Base-by-base conservation (phyloP, 2,113 vertebrate species). In the Amphilophus citrinellus region DNA sequence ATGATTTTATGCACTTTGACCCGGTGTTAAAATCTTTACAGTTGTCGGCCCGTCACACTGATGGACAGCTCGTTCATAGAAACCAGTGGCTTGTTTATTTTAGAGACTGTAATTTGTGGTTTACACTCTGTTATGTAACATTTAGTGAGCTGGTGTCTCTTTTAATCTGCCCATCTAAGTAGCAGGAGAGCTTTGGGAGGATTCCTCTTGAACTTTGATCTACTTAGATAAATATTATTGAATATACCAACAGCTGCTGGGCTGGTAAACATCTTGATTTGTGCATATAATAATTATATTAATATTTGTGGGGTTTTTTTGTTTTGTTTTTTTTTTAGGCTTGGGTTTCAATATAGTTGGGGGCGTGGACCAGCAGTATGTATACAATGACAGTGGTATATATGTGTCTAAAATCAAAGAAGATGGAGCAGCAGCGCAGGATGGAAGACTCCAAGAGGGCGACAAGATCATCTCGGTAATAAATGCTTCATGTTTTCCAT, bases 331-430 rank as follows among this genome's bases (percentile, higher is more conserved):
- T 7, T 56, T 1, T 56, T 95, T 88, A 99, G 98, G 98, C 61
- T 89, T 99, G 91, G 98, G 98, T 63, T 99, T 99, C 96, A 99
- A 99, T 90, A 99, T 99, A 81, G 96, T 99, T 71, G 98, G 98
- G 57, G 98, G 98, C 79, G 95, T 96, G 89, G 98, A 99, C 91
- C 97, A 98, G 88, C 97, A 96, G 86, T 96, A 96, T 86, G 32
- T 97, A 39, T 88, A 94, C 87, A 97, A 98, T 39, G 98, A 99
- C 95, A 97, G 66, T 73, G 97, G 97, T 87, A 98, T 99, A 91
- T 99, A 97, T 84, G 98, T 99, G 91, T 97, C 96, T 87, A 96
- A 98, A 94, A 98, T 99, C 89, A 99, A 98, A 95, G 97, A 97
- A 89, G 95, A 98, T 62, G 98, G 98, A 89, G 97, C 98, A 6